A percentile compares a stretch with the other conserved stretches of the same genome.
Conservation (phyloP, 2,888 invertebrate genomes). For the Periphyllus acericola region DNA sequence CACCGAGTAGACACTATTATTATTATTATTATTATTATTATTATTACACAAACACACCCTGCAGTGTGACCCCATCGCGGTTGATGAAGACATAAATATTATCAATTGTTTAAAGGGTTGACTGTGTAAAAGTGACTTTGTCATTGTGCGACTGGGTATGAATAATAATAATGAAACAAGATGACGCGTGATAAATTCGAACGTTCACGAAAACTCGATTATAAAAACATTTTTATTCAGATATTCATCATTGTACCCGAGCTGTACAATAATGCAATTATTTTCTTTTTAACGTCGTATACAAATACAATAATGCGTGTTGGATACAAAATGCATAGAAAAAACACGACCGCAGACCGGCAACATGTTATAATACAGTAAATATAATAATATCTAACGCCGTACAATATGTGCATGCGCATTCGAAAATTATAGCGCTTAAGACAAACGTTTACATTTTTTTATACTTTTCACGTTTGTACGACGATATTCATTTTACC, state of each 20-base stretch:
- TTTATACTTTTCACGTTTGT: not conserved
- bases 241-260: conserved; percentile 35
- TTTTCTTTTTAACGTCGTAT: not conserved
- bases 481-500: not conserved
- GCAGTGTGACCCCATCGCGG: not conserved
- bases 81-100: conserved; percentile 52
- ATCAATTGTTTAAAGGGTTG: conserved; percentile 55
- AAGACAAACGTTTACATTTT: not conserved
- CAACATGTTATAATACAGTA: too few relatives aligned
- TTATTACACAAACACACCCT: not conserved
- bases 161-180: conserved; percentile 24
- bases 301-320: not conserved
- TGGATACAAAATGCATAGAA: not conserved
- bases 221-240: conserved; percentile 12
- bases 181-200: conserved; percentile 39
- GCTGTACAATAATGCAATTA: not conserved
- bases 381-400: too few relatives aligned
- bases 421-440: not conserved
- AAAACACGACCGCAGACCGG: not conserved
- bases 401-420: too few relatives aligned
- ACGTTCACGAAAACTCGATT: conserved; percentile 41
- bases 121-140: conserved; percentile 29
- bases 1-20: conserved; percentile 27
- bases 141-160: conserved; percentile 33
- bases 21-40: not conserved